Evolutionary conservation across 2,797 vertebrate species (phyloP), one percentile per base, ranked within the genome.

Genomic region (Micromesistius poutassou): DNA sequence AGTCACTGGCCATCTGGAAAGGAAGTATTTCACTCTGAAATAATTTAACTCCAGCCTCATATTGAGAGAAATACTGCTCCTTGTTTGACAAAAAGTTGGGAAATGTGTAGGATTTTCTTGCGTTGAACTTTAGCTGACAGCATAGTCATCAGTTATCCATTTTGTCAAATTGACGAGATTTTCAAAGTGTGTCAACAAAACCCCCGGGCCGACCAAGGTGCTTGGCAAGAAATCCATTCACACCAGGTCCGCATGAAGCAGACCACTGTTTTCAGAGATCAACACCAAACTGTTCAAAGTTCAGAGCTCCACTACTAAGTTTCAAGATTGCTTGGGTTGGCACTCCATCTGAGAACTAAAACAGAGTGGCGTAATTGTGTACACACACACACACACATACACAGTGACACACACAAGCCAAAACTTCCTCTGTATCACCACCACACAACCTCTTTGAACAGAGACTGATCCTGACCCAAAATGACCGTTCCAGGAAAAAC

Each of bases 241-340:
- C 77, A 78, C 71, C 88, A 19, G n/a, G 89, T 80, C 86, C 87
- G 83, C 88, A 90, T 91, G 88, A 92, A 93, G 87, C n/a, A 76
- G 86, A 80, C 89, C 83, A 86, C 92, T 92, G 89, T 92, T 87
- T 87, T 83, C 85, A 78, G 86, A 90, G 86, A 83, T 88, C 93
- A 92, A 92, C 86, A 90, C 42, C n/a, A n/a, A n/a, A n/a, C n/a
- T n/a, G n/a, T n/a, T n/a, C n/a, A 90, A 86, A 81, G 80, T 25
- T 25, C 55, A 9, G 50, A 62, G 55, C 22, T 62, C 88, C 91
- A 92, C 87, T 90, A 92, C 87, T n/a, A n/a, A n/a, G n/a, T n/a
- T n/a, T n/a, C n/a, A n/a, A n/a, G n/a, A n/a, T n/a, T n/a, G n/a
- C n/a, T n/a, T n/a, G n/a, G n/a, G n/a, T n/a, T n/a, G n/a, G n/a